A percentile compares a stretch with the other conserved stretches of the same genome.
phyloP scores from a whole-genome alignment of 2,888 invertebrate species.

The Cheilosia variabilis region DNA sequence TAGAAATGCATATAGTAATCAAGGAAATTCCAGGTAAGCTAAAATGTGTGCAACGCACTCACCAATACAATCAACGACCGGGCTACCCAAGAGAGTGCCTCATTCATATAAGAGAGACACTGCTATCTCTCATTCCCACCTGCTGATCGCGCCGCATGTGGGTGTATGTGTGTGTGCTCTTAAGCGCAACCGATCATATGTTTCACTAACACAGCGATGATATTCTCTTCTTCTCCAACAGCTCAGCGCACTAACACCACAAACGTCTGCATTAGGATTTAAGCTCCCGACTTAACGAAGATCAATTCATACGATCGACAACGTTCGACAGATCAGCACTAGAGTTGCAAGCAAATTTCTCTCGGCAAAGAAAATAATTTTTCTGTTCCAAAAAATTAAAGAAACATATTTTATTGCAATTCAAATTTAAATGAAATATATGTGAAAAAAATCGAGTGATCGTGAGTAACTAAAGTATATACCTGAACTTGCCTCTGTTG shows the following conservation, averaged over 20 bases:
- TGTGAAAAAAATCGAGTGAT: slow-evolving; percentile 35
- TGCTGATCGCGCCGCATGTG: slow-evolving; percentile 32
- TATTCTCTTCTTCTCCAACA: slow-evolving; percentile 62
- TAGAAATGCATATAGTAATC: slow-evolving; percentile 19
- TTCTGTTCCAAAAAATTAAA: slow-evolving; percentile 3
- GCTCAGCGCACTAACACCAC: slow-evolving; percentile 38
- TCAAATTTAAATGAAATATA: background rate
- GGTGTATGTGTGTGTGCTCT: slow-evolving; percentile 54
- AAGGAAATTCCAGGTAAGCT: slow-evolving; percentile 62
- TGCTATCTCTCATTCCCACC: slow-evolving; percentile 26
- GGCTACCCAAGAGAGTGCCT: slow-evolving; percentile 17
- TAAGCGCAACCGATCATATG: slow-evolving; percentile 68
- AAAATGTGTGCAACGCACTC: slow-evolving; percentile 10
- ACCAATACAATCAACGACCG: slow-evolving; percentile 8
- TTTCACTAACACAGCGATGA: slow-evolving; percentile 48
- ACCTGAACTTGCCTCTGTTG: background rate
- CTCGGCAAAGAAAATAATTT: slow-evolving; percentile 34
- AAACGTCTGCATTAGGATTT: slow-evolving; percentile 78
- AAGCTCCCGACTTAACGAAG: slow-evolving; percentile 83
- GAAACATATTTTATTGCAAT: background rate
- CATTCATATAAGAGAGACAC: slow-evolving; percentile 39
- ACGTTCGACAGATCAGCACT: slow-evolving; percentile 82
- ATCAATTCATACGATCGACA: slow-evolving; percentile 83
- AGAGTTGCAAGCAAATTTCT: slow-evolving; percentile 36
- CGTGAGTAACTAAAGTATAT: background rate